Evolutionary conservation across 2,888 invertebrate genomes (phyloP).

Genomic region (Galerucella pusilla): DNA sequence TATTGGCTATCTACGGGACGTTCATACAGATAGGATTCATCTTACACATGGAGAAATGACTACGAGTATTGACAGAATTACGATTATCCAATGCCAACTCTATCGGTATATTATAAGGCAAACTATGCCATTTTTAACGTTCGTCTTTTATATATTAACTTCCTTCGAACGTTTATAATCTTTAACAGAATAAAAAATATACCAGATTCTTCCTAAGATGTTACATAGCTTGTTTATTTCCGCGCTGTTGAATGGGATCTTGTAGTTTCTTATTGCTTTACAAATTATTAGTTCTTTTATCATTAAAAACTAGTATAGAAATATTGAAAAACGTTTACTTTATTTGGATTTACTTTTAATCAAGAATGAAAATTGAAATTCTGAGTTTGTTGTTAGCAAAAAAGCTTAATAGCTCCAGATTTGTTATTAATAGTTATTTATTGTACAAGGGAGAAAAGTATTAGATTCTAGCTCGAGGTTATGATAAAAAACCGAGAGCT

Average conservation of each 20-base stretch:
- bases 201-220: constrained; percentile 29
- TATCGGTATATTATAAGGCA: constrained; percentile 48
- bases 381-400: no score
- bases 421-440: no score
- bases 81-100: constrained; percentile 56
- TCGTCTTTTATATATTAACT: constrained; percentile 48
- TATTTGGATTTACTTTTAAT: neutral
- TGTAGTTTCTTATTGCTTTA: constrained; percentile 22
- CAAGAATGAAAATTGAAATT: neutral
- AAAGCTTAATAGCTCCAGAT: no score
- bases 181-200: constrained; percentile 29
- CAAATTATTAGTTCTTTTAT: constrained; percentile 23
- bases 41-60: constrained; percentile 54
- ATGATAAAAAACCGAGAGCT: no score
- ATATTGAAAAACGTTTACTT: neutral
- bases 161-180: constrained; percentile 33
- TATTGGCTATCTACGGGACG: constrained; percentile 59
- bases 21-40: constrained; percentile 51
- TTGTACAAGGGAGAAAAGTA: no score
- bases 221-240: constrained; percentile 18
- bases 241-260: constrained; percentile 17
- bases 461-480: no score
- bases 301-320: constrained; percentile 2
- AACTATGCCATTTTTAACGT: constrained; percentile 49
- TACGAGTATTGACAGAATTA: constrained; percentile 55